phyloP scores from a whole-genome alignment of 2,797 vertebrate genomes.

The Austrolebias charrua region DNA sequence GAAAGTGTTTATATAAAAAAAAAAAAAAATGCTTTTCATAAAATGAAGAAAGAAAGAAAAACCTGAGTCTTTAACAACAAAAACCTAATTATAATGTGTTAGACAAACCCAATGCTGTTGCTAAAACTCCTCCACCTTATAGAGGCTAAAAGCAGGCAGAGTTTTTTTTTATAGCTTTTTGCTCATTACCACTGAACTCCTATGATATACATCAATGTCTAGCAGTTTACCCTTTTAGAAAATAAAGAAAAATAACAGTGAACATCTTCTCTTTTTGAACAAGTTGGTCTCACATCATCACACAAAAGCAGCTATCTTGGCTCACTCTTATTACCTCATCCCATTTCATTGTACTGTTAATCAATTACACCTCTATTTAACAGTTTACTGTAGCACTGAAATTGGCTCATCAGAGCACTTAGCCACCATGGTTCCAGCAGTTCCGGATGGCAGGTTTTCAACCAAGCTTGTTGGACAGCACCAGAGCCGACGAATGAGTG shows the following conservation, averaged over 20 bases:
- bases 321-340: constrained; percentile 45
- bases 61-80: too few relatives aligned
- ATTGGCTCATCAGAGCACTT: constrained; percentile 59
- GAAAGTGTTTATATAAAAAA: too few relatives aligned
- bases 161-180: too few relatives aligned
- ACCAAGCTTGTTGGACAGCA: constrained; percentile 77
- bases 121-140: too few relatives aligned
- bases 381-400: constrained; percentile 48
- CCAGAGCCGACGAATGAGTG: constrained; percentile 70
- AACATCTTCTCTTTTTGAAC: neutral
- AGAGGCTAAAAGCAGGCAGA: too few relatives aligned
- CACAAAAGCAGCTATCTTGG: constrained; percentile 22
- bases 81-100: too few relatives aligned
- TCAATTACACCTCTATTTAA: constrained; percentile 72
- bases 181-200: too few relatives aligned
- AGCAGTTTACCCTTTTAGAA: neutral
- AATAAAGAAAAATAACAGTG: constrained; percentile 1
- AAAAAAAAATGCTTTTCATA: too few relatives aligned
- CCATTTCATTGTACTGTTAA: constrained; percentile 60
- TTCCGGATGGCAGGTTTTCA: constrained; percentile 81
- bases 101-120: too few relatives aligned
- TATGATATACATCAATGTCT: too few relatives aligned
- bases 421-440: constrained; percentile 60
- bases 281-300: constrained; percentile 13
- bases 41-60: too few relatives aligned